Conservation (phyloP, 1,140 invertebrate species). For the Gonatopus flavifemur region DNA sequence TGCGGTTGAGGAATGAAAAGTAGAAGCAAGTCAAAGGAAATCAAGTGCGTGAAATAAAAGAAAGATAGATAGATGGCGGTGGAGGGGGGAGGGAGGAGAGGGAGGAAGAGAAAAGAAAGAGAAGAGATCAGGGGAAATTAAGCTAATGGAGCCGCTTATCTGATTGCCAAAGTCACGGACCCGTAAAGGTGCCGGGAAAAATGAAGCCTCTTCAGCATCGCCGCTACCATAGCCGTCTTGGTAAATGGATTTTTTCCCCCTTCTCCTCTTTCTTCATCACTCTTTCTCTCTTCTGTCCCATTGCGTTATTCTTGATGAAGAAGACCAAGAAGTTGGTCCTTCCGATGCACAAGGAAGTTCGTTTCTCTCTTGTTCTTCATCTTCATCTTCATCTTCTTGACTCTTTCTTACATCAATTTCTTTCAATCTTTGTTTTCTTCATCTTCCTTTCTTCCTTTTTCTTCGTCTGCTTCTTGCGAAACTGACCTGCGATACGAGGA, state of each 20-base stretch:
- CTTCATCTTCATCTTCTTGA: background rate
- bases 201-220: slow-evolving; percentile 9
- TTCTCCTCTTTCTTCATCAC: background rate
- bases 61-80: background rate
- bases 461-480: slow-evolving; percentile 4
- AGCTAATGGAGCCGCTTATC: slow-evolving; percentile 21
- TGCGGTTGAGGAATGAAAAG: too few relatives aligned
- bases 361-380: slow-evolving; percentile 1
- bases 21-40: too few relatives aligned
- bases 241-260: too few relatives aligned
- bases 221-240: too few relatives aligned
- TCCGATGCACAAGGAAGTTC: slow-evolving; percentile 16
- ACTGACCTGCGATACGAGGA: slow-evolving; percentile 27
- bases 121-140: slow-evolving; percentile 18
- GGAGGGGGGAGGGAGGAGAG: background rate
- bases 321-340: slow-evolving; percentile 5
- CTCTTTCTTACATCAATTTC: background rate
- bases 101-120: slow-evolving; percentile 22
- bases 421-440: background rate
- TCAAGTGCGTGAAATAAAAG: slow-evolving; percentile 3
- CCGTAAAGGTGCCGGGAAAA: slow-evolving; percentile 18
- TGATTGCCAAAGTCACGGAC: slow-evolving; percentile 18
- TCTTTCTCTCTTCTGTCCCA: background rate
- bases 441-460: slow-evolving; percentile 1
- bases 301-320: too few relatives aligned